Percentiles rank a stretch among this genome's conserved stretches.
Evolutionary conservation across 2,888 invertebrate species (phyloP).

Genomic region (Mesorhabditis spiculigera): DNA sequence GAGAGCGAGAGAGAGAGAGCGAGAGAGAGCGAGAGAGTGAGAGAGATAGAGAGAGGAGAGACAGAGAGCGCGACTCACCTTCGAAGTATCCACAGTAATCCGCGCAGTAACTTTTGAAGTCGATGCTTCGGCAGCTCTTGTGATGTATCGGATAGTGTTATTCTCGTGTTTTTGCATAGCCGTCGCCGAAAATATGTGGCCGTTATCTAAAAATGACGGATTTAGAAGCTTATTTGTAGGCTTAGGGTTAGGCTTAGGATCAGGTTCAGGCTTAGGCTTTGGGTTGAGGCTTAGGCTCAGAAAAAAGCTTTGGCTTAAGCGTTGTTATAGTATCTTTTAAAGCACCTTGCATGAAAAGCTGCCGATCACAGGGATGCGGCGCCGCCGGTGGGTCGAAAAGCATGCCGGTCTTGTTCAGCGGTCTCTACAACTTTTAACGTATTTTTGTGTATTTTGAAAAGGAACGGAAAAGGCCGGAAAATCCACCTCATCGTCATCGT

Average conservation of each 20-base stretch:
- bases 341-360: conserved; percentile 12
- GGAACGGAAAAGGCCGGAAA: not conserved
- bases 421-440: too few relatives aligned
- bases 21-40: too few relatives aligned
- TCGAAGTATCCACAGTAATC: conserved; percentile 9
- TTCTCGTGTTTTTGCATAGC: conserved; percentile 11
- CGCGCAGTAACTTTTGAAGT: conserved; percentile 8
- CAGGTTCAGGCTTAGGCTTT: too few relatives aligned
- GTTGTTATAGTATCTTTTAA: too few relatives aligned
- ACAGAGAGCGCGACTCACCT: not conserved
- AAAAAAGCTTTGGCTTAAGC: too few relatives aligned
- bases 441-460: not conserved
- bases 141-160: not conserved
- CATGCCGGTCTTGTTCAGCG: not conserved
- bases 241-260: not conserved
- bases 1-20: too few relatives aligned
- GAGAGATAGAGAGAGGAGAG: too few relatives aligned
- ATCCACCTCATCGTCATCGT: not conserved
- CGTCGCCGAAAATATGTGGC: conserved; percentile 25
- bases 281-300: too few relatives aligned
- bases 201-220: conserved; percentile 6
- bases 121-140: not conserved
- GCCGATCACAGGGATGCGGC: conserved; percentile 15
- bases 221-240: not conserved
- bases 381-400: conserved; percentile 8